phyloP scores from a whole-genome alignment of 2,888 invertebrate genomes.

The Lathronympha strigana region DNA sequence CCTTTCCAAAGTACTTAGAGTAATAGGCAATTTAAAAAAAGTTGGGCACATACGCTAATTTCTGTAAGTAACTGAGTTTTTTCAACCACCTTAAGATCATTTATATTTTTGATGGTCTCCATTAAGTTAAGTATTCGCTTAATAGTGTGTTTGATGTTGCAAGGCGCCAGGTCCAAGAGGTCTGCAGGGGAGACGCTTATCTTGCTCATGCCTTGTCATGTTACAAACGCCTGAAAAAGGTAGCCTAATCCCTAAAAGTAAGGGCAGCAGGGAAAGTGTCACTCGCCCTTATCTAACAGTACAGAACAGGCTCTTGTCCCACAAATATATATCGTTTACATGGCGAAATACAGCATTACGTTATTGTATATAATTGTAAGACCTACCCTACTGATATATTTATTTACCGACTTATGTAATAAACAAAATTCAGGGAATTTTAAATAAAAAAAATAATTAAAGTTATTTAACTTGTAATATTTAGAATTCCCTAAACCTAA shows the following conservation, averaged over 20 bases:
- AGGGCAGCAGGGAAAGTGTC: slow-evolving; percentile 40
- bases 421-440: too few species aligned
- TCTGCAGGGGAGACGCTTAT: slow-evolving; percentile 29
- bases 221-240: slow-evolving; percentile 37
- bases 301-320: slow-evolving; percentile 31
- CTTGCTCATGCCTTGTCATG: slow-evolving; percentile 39
- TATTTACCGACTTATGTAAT: too few species aligned
- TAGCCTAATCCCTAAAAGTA: slow-evolving; percentile 39
- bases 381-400: too few species aligned
- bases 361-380: too few species aligned
- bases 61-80: slow-evolving; percentile 1
- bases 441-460: too few species aligned
- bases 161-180: slow-evolving; percentile 8
- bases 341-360: too few species aligned
- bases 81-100: slow-evolving; percentile 13
- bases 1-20: too few species aligned
- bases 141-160: slow-evolving; percentile 30
- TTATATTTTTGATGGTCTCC: slow-evolving; percentile 30
- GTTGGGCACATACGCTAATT: neutral
- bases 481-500: too few species aligned
- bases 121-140: slow-evolving; percentile 29
- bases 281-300: slow-evolving; percentile 39
- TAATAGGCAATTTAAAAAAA: neutral
- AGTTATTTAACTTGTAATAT: too few species aligned
- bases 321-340: slow-evolving; percentile 26